Base-by-base conservation (phyloP, 2,113 vertebrate genomes). In the Bostrychus sinensis region DNA sequence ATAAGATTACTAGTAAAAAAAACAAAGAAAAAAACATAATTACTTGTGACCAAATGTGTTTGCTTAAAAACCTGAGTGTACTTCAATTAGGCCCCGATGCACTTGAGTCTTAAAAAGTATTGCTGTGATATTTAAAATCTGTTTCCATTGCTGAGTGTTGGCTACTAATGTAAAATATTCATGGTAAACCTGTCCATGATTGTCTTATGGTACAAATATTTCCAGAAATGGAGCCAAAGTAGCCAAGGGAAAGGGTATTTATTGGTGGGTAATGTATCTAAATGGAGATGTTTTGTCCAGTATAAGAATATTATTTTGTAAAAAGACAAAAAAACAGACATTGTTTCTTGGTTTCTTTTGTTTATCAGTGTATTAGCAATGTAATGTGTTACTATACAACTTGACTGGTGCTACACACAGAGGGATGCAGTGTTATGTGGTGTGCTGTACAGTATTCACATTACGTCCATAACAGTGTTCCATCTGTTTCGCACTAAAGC, bases 81-180 rank as follows among this genome's bases (percentile, higher is more conserved):
- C 78, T 80, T 81, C 79, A 78, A 74, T 75, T 56, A 70, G 64
- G 37, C 46, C 82, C 81, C 45, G 30, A 70, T 85, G 83, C 89
- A 89, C 89, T 90, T 88, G 66, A 88, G 86, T 91, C 86, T 90
- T 89, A 87, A 86, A 86, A 86, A 80, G 63, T 69, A 80, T 88
- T 80, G 78, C 85, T 89, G 83, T 87, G 77, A 87, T 85, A 72
- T 75, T 77, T 80, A 72, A 7, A 14, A 69, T 75, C 53, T 22
- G 53, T 80, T 84, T 78, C 54, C 72, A 81, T 74, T 78, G 72
- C 72, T 81, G 55, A 75, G 55, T 70, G 66, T 70, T 50, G 38
- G 57, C 75, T 59, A 64, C 48, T 75, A 58, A 71, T 60, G 62
- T 78, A 43, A 46, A 64, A 69, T 77, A 77, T 60, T 72, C 56